A percentile compares a stretch with the other conserved stretches of the same genome.
Conservation (phyloP, 1,140 invertebrate genomes). For the Popillia japonica region DNA sequence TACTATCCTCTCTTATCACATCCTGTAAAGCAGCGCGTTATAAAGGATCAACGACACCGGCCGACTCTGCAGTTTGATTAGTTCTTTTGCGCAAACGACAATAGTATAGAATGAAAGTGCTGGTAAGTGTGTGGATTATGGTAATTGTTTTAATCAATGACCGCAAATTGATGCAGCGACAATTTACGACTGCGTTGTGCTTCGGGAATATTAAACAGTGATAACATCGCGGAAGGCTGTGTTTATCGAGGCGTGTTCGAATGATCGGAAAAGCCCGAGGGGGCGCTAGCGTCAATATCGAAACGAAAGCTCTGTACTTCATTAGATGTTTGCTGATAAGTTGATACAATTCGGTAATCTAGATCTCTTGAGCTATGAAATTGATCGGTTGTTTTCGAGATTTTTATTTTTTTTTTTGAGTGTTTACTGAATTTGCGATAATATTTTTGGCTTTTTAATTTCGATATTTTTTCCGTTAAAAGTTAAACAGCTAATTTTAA, state of each 20-base stretch:
- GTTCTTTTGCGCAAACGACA: slow-evolving; percentile 27
- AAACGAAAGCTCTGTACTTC: neutral
- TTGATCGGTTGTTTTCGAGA: too few relatives aligned
- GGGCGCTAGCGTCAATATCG: neutral
- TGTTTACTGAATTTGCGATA: too few relatives aligned
- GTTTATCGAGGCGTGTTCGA: neutral
- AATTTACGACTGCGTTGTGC: neutral
- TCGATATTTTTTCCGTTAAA: too few relatives aligned
- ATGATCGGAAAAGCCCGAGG: neutral
- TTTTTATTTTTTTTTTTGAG: too few relatives aligned
- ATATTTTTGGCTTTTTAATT: too few relatives aligned
- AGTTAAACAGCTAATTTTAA: too few relatives aligned
- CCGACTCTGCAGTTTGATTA: slow-evolving; percentile 21
- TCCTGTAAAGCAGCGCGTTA: slow-evolving; percentile 25
- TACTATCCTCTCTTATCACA: slow-evolving; percentile 27
- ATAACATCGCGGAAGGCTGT: neutral
- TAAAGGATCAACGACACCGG: slow-evolving; percentile 31
- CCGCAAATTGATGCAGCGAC: neutral
- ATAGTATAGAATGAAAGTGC: slow-evolving; percentile 26
- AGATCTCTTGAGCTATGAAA: too few relatives aligned
- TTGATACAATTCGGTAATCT: too few relatives aligned
- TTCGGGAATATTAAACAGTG: slow-evolving; percentile 3
- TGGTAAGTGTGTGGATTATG: slow-evolving; percentile 21
- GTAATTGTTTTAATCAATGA: neutral
- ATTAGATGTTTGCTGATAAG: too few relatives aligned